Evolutionary conservation across 2,797 vertebrate species (phyloP).

Genomic region (Semaprochilodus insignis): DNA sequence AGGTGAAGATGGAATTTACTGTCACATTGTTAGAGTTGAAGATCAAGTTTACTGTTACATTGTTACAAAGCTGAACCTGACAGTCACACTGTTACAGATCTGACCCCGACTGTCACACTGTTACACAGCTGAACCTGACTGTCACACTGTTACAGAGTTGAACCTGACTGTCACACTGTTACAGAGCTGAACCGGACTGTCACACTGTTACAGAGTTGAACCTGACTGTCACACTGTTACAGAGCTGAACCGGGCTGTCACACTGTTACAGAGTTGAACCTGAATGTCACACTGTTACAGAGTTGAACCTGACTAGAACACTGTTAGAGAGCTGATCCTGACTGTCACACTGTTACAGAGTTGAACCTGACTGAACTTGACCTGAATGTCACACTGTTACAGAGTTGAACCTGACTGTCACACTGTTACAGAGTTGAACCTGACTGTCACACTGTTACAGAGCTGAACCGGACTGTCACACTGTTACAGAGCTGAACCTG

Average conservation of each 20-base stretch:
- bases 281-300: background rate
- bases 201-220: too few relatives aligned
- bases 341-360: background rate
- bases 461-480: background rate
- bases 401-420: background rate
- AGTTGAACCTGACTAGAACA: background rate
- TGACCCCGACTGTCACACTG: background rate
- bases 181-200: too few relatives aligned
- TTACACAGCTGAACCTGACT: too few relatives aligned
- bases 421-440: too few relatives aligned
- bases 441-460: background rate
- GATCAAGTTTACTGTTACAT: background rate
- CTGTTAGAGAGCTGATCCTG: background rate
- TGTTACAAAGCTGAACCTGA: background rate
- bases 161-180: background rate
- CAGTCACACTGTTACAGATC: background rate
- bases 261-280: background rate
- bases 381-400: background rate
- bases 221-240: background rate
- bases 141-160: background rate
- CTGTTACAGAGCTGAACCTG: background rate
- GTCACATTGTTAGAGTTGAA: background rate
- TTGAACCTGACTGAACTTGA: background rate
- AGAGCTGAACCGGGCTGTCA: background rate
- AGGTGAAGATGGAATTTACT: background rate